phyloP scores from a whole-genome alignment of 2,113 vertebrate species.

The Apus apus region DNA sequence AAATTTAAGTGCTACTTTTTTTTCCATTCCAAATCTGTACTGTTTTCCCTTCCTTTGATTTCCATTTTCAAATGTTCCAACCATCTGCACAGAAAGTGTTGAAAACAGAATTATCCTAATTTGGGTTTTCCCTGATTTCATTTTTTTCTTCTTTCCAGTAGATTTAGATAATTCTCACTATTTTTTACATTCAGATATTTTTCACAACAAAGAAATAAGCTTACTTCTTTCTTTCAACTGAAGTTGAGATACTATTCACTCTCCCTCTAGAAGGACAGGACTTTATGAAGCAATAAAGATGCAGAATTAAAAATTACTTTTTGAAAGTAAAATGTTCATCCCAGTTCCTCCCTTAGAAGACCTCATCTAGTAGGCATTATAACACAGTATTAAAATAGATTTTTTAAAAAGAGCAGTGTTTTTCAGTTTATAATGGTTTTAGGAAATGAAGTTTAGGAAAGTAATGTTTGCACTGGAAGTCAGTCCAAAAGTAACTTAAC shows the following conservation, averaged over 20 bases:
- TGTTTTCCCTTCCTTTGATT: not conserved
- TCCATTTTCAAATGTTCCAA: not conserved
- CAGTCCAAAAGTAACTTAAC: not conserved
- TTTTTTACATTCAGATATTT: not conserved
- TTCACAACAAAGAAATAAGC: not conserved
- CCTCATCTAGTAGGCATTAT: not conserved
- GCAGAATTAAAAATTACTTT: not conserved
- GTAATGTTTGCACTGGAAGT: not conserved
- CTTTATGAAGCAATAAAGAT: constrained; percentile 19
- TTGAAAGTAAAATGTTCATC: not conserved
- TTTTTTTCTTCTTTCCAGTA: not conserved
- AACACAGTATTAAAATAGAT: not conserved
- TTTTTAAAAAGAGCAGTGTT: not conserved
- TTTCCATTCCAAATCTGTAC: not conserved
- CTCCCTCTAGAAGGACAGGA: not conserved
- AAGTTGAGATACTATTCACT: not conserved
- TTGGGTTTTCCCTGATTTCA: not conserved
- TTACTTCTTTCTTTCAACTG: not conserved
- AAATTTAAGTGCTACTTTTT: not conserved
- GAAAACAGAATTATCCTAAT: not conserved
- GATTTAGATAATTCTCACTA: not conserved
- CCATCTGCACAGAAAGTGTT: not conserved
- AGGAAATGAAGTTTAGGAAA: not conserved
- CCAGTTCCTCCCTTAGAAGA: not conserved
- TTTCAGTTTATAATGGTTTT: not conserved